phyloP scores from a whole-genome alignment of 2,797 vertebrate species.

The Pelobates cultripes region DNA sequence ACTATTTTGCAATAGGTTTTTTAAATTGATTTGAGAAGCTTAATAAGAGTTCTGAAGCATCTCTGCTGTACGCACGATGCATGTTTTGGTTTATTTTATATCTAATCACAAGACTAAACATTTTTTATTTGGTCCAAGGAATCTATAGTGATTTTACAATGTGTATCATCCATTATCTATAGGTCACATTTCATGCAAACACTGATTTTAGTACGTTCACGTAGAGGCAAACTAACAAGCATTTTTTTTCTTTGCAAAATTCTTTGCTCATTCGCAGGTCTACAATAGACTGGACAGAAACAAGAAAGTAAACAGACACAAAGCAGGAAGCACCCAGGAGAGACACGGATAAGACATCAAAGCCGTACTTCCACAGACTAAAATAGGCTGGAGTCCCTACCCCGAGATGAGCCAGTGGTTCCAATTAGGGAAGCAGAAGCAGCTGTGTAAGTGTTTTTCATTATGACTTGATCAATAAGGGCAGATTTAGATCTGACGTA shows the following conservation, averaged over 20 bases:
- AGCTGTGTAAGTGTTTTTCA: background rate
- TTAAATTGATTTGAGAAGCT: no score
- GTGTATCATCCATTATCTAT: no score
- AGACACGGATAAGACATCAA: slow-evolving; percentile 19
- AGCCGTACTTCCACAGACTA: background rate
- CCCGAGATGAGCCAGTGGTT: slow-evolving; percentile 7
- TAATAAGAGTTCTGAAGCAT: no score
- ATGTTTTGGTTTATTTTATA: no score
- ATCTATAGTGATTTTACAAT: no score
- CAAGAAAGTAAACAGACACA: slow-evolving; percentile 19
- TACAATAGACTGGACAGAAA: background rate
- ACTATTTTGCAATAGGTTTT: no score
- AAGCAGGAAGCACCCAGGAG: slow-evolving; percentile 28
- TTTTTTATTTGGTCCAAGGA: no score
- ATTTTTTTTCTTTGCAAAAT: background rate
- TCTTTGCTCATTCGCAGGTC: background rate
- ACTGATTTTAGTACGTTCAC: background rate
- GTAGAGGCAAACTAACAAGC: background rate
- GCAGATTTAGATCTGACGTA: background rate
- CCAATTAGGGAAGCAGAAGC: background rate
- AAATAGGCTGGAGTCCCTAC: background rate
- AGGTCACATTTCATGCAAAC: no score
- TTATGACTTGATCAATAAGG: slow-evolving; percentile 11
- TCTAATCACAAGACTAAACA: no score
- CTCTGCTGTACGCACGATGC: no score